Base-by-base conservation (phyloP, 2,888 invertebrate species). In the Prenolepis imparis region DNA sequence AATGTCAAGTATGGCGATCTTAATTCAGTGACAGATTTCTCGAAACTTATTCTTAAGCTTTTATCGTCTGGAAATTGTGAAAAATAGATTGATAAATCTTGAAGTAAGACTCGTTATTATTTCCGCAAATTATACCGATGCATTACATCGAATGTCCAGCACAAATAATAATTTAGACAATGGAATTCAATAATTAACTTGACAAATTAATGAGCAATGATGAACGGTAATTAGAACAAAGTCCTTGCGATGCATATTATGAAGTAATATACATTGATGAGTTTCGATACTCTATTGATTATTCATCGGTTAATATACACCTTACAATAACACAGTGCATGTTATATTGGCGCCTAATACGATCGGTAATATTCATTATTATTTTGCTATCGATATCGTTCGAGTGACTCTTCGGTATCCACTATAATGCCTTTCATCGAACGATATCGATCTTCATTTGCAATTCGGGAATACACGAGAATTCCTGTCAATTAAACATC, bases 101-200 rank as follows among this genome's bases (percentile, higher is more conserved):
- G 6, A 78, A 41, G 15, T 57, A 21, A 28, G 28, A 15, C 21
- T 41, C 9, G 15, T 32, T 44, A 44, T 80, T 77, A 57, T 80
- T 59, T 3, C 4, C 44, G 21, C 21, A 36, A 78, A 80, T 80
- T 70, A 48, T 66, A 18, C 18, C 15, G 57, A 32, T 57, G 21
- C 32, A 32, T 78, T 77, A 55, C 9, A 39, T 32, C 12, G 24
- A 68, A 68, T 44, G 18, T 59, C n/a, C 44, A 21, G 68, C 32
- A 24, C 52, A n/a, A 36, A 32, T 18, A 59, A 59, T 59, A 41
- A 48, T 59, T 70, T 21, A 12, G 44, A 48, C 59, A 70, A 80
- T 48, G 12, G 24, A 61, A 68, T 80, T 70, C 44, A 24, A 68
- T 78, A 78, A 70, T 80, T 67, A 44, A 44, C 36, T 12, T 70